phyloP scores from a whole-genome alignment of 2,888 invertebrate species.

The Ommatoiulus sabulosus region DNA sequence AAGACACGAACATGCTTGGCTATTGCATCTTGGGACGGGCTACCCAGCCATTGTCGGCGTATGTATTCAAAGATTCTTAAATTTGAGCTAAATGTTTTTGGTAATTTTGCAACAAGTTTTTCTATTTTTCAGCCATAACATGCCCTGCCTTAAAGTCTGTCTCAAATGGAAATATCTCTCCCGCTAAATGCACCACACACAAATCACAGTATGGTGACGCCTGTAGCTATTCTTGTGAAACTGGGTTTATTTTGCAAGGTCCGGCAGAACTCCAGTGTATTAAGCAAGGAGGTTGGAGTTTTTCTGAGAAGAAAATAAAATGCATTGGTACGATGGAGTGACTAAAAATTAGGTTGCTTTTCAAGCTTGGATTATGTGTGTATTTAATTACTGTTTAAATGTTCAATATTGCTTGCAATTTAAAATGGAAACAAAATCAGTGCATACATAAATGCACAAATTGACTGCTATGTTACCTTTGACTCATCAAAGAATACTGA shows the following conservation, averaged over 20 bases:
- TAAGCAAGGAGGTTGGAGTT: slow-evolving; percentile 73
- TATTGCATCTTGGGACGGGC: slow-evolving; percentile 77
- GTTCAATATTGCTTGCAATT: no score
- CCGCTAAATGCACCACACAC: slow-evolving; percentile 70
- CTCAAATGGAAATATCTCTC: slow-evolving; percentile 72
- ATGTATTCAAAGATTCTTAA: slow-evolving; percentile 62
- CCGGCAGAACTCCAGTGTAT: slow-evolving; percentile 71
- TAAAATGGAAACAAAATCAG: no score
- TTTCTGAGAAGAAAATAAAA: slow-evolving; percentile 69
- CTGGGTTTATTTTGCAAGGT: slow-evolving; percentile 74
- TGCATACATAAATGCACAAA: no score
- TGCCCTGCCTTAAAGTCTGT: slow-evolving; percentile 71
- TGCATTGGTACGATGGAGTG: slow-evolving; percentile 69
- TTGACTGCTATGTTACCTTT: no score
- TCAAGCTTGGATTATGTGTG: no score
- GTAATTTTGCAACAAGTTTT: not conserved
- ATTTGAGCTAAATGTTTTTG: not conserved
- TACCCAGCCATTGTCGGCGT: slow-evolving; percentile 77
- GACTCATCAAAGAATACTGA: no score
- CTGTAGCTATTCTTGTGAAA: slow-evolving; percentile 73
- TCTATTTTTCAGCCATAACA: slow-evolving; percentile 66
- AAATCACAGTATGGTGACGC: slow-evolving; percentile 74
- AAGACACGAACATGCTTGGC: slow-evolving; percentile 76
- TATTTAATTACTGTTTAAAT: no score
- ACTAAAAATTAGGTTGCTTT: no score